Conservation (phyloP, 2,113 vertebrate genomes). For the Neotoma lepida region DNA sequence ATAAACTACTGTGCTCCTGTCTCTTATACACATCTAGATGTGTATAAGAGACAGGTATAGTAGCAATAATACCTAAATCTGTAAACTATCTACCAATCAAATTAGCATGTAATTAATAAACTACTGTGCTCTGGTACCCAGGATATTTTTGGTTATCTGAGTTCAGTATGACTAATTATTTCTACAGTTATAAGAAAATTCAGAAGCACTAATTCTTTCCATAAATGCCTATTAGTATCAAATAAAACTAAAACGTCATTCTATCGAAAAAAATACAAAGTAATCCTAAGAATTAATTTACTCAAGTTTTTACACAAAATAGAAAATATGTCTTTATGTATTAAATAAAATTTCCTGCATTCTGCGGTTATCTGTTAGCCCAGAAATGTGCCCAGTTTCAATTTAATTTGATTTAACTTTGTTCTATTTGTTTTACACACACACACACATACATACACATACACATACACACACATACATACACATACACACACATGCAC, state of each 20-base stretch:
- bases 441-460: background rate
- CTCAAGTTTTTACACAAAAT: background rate
- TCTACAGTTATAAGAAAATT: background rate
- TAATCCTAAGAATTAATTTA: background rate
- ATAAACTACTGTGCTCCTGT: conserved; percentile 71
- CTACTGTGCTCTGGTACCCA: conserved; percentile 54
- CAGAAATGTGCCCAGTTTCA: background rate
- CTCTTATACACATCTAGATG: no score
- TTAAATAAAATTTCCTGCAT: background rate
- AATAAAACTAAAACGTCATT: background rate
- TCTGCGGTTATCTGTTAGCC: background rate
- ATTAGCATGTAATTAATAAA: conserved; percentile 85
- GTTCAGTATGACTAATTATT: background rate
- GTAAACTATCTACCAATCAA: conserved; percentile 77
- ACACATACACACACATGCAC: background rate
- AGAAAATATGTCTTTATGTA: background rate
- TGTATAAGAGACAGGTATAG: no score
- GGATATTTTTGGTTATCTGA: background rate
- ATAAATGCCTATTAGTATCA: background rate
- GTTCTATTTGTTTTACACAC: background rate
- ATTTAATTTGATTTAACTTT: background rate
- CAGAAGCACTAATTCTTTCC: background rate
- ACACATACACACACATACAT: background rate
- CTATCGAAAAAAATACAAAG: background rate
- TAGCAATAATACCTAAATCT: conserved; percentile 73